Evolutionary conservation across 2,888 invertebrate genomes (phyloP), one percentile per base, ranked within the genome.

Genomic region (Epistrophe grossulariae): DNA sequence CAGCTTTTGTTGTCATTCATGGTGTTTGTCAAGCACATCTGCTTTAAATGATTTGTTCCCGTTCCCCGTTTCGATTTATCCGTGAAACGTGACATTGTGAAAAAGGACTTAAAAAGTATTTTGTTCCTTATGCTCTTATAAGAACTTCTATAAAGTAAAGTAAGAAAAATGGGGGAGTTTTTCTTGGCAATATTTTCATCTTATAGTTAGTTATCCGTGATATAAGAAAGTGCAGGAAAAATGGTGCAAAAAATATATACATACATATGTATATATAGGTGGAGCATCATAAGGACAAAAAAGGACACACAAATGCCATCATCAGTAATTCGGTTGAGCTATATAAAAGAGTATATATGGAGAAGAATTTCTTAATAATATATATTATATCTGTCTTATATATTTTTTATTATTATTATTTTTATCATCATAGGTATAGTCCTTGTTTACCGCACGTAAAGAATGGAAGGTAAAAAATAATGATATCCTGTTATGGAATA

Each of bases 21-120:
- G 79, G 79, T 87, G 85, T 82, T 82, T 87, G 85, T 85, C 81
- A 85, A 70, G 81, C 84, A 87, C 85, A 87, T 87, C 83, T 82
- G 85, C 79, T 76, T 79, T 78, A 82, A 87, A 82, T 82, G 82
- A 82, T 87, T 82, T 87, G 78, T 87, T 73, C 77, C 68, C 81
- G 50, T 81, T 83, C 77, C 77, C 62, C 77, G 50, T 78, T 87
- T 64, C 74, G 74, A 82, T 87, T 79, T 87, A 82, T 87, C 79
- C 71, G n/a, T 82, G 71, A 31, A 57, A 87, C 85, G 83, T 87
- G 85, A 82, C 82, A 74, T 87, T 87, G 70, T 76, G 82, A 55
- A 79, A 87, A 87, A 82, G 71, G 79, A 87, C 82, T 87, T 82
- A 74, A 79, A 85, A 87, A 87, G 79, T 79, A 79, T 79, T 87